Evolutionary conservation across 1,140 invertebrate species (phyloP).

Genomic region (Neomicropteryx cornuta): DNA sequence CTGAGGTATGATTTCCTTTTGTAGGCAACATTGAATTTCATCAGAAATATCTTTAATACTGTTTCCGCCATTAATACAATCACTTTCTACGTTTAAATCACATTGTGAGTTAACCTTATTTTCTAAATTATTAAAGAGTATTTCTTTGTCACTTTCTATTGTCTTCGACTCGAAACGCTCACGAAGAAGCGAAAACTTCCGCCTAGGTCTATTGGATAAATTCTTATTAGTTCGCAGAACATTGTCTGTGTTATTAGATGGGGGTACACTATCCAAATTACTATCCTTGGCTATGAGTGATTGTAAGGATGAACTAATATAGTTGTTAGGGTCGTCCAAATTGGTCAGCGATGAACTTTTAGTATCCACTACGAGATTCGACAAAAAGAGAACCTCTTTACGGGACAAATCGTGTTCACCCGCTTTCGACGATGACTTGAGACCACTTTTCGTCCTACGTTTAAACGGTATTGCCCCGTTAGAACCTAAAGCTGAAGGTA

Average conservation of each 20-base stretch:
- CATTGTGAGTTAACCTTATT: constrained; percentile 16
- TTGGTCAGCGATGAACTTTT: constrained; percentile 22
- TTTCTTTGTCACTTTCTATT: constrained; percentile 35
- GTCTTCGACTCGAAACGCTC: constrained; percentile 47
- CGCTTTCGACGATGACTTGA: constrained; percentile 19
- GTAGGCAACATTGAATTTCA: constrained; percentile 19
- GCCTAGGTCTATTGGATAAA: constrained; percentile 33
- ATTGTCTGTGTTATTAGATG: constrained; percentile 19
- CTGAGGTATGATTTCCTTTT: constrained; percentile 20
- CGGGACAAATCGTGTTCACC: constrained; percentile 31
- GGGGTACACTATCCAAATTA: constrained; percentile 17
- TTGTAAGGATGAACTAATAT: constrained; percentile 34
- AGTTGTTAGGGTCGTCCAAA: constrained; percentile 26
- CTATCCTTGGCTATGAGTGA: constrained; percentile 33
- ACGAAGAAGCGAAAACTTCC: constrained; percentile 48
- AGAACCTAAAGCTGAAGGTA: background rate
- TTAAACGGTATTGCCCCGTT: constrained; percentile 14
- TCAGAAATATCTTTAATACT: constrained; percentile 19
- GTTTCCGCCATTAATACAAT: constrained; percentile 19
- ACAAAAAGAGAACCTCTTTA: constrained; percentile 37
- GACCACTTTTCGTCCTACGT: constrained; percentile 17
- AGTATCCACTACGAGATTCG: constrained; percentile 34
- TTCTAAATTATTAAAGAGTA: constrained; percentile 27
- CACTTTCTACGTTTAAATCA: constrained; percentile 22
- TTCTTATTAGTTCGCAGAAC: constrained; percentile 29